Conservation (phyloP, 2,113 vertebrate species). For the Chunga burmeisteri region DNA sequence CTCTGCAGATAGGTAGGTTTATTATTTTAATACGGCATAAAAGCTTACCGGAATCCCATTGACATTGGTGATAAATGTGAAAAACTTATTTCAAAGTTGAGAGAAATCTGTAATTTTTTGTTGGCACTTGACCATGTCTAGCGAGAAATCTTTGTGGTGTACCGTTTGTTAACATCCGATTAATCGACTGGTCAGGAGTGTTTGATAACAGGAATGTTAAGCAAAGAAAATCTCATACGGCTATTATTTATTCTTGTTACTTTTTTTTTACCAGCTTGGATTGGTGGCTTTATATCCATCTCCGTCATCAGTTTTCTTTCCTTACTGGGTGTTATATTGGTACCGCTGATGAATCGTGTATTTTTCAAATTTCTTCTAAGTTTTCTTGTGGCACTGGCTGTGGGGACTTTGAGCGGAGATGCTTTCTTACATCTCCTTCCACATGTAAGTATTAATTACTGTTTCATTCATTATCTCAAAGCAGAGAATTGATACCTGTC, state of each 20-base stretch:
- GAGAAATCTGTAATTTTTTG: neutral
- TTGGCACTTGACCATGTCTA: neutral
- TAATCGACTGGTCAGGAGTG: neutral
- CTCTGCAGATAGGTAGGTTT: slow-evolving; percentile 80
- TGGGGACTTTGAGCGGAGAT: slow-evolving; percentile 95
- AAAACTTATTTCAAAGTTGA: neutral
- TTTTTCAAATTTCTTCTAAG: slow-evolving; percentile 98
- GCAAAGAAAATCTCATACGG: neutral
- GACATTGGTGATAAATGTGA: neutral
- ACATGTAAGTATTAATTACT: slow-evolving; percentile 83
- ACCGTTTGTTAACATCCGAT: neutral
- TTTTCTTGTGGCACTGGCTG: slow-evolving; percentile 94
- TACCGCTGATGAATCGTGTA: slow-evolving; percentile 91
- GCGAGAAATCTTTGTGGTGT: neutral
- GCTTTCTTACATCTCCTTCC: slow-evolving; percentile 97
- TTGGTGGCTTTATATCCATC: slow-evolving; percentile 92
- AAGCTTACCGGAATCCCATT: neutral
- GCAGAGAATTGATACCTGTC: neutral
- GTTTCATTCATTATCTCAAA: neutral
- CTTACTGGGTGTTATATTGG: slow-evolving; percentile 88
- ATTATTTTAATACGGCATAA: neutral
- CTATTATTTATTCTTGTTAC: neutral
- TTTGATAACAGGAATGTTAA: neutral
- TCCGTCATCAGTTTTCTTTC: slow-evolving; percentile 94
- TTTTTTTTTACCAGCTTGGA: slow-evolving; percentile 82